phyloP scores from a whole-genome alignment of 2,797 vertebrate genomes.

The Spizella passerina region DNA sequence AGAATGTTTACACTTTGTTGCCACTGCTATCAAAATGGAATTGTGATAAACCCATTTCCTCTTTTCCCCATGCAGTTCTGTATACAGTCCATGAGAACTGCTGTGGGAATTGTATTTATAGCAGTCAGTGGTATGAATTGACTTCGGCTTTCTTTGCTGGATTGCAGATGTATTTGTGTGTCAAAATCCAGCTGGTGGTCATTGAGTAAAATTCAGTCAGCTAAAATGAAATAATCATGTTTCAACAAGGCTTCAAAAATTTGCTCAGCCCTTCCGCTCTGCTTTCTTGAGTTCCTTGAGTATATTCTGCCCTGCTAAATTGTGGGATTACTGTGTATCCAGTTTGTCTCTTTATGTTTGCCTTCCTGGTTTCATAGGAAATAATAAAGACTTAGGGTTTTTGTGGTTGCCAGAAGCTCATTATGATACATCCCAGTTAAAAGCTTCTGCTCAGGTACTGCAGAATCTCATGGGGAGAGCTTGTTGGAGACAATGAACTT shows the following conservation, averaged over 20 bases:
- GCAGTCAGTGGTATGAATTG: neutral
- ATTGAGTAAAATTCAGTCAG: neutral
- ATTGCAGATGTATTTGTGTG: neutral
- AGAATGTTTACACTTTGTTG: neutral
- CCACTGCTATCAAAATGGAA: neutral
- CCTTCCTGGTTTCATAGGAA: constrained; percentile 17
- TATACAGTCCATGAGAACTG: neutral
- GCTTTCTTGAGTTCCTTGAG: neutral
- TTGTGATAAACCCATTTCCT: neutral
- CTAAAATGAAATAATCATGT: neutral
- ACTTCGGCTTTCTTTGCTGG: neutral
- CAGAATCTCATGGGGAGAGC: neutral
- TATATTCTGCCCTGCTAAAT: neutral
- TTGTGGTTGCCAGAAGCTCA: constrained; percentile 19
- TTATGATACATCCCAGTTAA: constrained; percentile 38
- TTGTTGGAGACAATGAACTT: neutral
- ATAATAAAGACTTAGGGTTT: neutral
- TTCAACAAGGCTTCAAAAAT: neutral
- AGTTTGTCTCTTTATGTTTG: neutral
- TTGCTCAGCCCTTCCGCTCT: neutral
- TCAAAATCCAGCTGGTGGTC: neutral
- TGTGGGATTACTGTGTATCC: neutral
- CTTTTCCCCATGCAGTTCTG: neutral
- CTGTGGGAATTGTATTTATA: neutral
- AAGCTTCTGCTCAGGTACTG: neutral